Evolutionary conservation across 2,113 vertebrate species (phyloP), one percentile per base, ranked within the genome.

Genomic region (Lipophrys pholis): DNA sequence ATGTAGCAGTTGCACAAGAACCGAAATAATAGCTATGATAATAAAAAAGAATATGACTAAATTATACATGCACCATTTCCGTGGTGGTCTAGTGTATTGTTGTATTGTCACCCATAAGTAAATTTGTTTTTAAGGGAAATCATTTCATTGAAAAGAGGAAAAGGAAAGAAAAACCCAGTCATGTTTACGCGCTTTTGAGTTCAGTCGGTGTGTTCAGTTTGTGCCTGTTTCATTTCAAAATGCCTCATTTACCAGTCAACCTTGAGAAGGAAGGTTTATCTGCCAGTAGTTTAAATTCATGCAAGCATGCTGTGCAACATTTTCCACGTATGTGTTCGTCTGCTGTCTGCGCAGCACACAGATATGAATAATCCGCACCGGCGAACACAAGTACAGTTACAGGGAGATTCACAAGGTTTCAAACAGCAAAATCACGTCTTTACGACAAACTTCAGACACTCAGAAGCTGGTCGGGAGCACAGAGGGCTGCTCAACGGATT

Each of bases 1-100:
- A 94, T 97, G 97, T 98, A 98, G 97, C 96, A 95, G 95, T 97
- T 95, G 95, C 97, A 98, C 97, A 97, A 96, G 94, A 98, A 95
- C 94, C 96, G 95, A 97, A 93, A 90, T 91, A 92, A 93, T 89
- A 93, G 93, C 89, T 91, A 93, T 93, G 88, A 93, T 92, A 91
- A 97, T 88, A 90, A 92, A 90, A 91, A 90, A 87, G 65, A 85
- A 76, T 85, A 91, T 96, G 96, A 96, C 95, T 95, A 95, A 95
- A 95, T 96, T 95, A 94, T 90, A 88, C 91, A 87, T 88, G 80
- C 85, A 87, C 90, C 88, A 85, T 91, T 82, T 92, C 75, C 41
- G 49, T 90, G 89, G 88, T 93, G 92, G 88, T 93, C 85, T 70
- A 90, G 88, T 92, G 89, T 92, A 89, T 90, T 92, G 82, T 88